Evolutionary conservation across 2,888 invertebrate genomes (phyloP).

Genomic region (Andrena camellia): DNA sequence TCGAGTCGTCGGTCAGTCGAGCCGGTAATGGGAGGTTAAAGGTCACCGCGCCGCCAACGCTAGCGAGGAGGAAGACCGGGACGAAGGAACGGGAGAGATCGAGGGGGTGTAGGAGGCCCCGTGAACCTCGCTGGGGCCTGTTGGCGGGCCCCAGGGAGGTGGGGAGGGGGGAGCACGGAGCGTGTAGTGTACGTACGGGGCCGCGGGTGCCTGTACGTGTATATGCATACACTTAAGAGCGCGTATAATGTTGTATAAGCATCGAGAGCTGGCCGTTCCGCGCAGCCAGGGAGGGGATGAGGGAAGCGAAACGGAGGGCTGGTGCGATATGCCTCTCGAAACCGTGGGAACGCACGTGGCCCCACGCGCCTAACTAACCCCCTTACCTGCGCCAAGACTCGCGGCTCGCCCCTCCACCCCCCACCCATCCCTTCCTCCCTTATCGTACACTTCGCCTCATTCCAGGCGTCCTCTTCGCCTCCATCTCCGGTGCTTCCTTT

Average conservation of each 20-base stretch:
- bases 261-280: slow-evolving; percentile 60
- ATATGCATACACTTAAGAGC: slow-evolving; percentile 65
- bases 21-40: slow-evolving; percentile 84
- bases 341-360: slow-evolving; percentile 85
- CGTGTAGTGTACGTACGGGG: slow-evolving; percentile 32
- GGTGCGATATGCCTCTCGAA: slow-evolving; percentile 83
- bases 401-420: slow-evolving; percentile 44
- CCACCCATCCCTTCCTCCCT: slow-evolving; percentile 47
- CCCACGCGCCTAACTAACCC: slow-evolving; percentile 84
- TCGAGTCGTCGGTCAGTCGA: slow-evolving; percentile 83
- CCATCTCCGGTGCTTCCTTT: background rate
- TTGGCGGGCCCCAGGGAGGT: slow-evolving; percentile 33
- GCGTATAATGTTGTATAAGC: slow-evolving; percentile 67
- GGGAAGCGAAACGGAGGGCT: slow-evolving; percentile 75
- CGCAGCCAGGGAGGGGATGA: slow-evolving; percentile 51
- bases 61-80: slow-evolving; percentile 74
- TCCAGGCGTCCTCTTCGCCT: slow-evolving; percentile 1
- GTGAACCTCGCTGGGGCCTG: slow-evolving; percentile 39
- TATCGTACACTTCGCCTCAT: slow-evolving; percentile 26
- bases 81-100: slow-evolving; percentile 48
- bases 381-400: slow-evolving; percentile 64
- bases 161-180: slow-evolving; percentile 50
- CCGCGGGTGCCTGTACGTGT: slow-evolving; percentile 41
- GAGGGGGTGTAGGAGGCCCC: slow-evolving; percentile 60
- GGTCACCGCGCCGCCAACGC: slow-evolving; percentile 84